Conservation (phyloP, 1,140 invertebrate genomes). For the Geopemphigus sp. region DNA sequence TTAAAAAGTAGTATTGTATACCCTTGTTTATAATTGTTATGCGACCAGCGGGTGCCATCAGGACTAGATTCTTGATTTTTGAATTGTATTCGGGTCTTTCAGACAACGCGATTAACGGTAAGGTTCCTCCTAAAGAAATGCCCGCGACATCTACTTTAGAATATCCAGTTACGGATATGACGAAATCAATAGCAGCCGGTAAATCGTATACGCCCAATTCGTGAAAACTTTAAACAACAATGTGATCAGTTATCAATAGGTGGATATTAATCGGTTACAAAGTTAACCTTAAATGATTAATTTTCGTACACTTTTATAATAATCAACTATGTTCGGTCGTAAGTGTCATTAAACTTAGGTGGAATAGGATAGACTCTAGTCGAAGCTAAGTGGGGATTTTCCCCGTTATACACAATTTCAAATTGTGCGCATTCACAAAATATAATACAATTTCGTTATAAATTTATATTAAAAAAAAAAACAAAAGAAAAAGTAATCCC, state of each 20-base stretch:
- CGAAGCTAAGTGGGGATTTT: no score
- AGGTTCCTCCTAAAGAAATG: constrained; percentile 68
- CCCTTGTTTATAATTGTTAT: constrained; percentile 47
- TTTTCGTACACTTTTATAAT: no score
- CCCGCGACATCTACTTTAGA: constrained; percentile 61
- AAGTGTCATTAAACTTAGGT: no score
- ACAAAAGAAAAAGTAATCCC: no score
- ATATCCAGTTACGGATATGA: constrained; percentile 56
- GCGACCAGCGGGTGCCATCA: constrained; percentile 61
- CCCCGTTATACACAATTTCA: no score
- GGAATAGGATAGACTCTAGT: no score
- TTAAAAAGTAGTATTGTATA: neutral
- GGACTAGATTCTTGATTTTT: constrained; percentile 58
- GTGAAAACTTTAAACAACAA: constrained; percentile 56
- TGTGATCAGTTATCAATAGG: neutral
- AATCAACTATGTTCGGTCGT: no score
- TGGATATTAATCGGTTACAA: no score
- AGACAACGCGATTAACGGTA: constrained; percentile 58
- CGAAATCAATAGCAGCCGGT: constrained; percentile 62
- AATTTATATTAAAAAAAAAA: no score
- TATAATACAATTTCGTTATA: no score
- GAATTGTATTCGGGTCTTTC: constrained; percentile 60
- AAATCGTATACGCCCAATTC: constrained; percentile 64
- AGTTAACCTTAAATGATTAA: no score
- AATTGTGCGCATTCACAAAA: no score